Base-by-base conservation (phyloP, 1,140 invertebrate genomes). In the Nautilus pompilius region DNA sequence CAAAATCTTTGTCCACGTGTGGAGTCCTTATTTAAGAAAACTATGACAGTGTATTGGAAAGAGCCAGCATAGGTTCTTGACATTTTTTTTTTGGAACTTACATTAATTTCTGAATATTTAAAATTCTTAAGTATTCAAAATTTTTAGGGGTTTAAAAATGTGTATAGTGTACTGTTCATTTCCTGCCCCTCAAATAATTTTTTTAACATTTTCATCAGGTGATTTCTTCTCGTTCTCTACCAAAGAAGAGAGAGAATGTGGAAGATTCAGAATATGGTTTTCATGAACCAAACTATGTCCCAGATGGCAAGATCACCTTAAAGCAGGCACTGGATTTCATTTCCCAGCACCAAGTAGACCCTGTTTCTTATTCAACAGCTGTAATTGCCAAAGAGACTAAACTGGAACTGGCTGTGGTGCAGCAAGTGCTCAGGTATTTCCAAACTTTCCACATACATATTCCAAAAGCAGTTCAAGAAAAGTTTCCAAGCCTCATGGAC, bases 301-400 rank as follows among this genome's bases (percentile, higher is more conserved):
- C 73, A 5, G 34, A 58, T 49, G 85, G 85, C 22, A 82, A 79
- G 76, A 69, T 82, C 26, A 73, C 75, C 34, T 49, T 87, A 5
- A 72, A 72, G 26, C 77, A 83, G 54, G 73, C 71, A 4, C 3
- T 86, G 22, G 79, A 86, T 58, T 88, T 91, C 65, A 85, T 92
- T 29, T 78, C 80, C 0, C 80, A 88, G 30, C 84, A 91, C 78
- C 84, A 87, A 66, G 62, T 74, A 0, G 85, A 91, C 71, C 86
- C 88, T 0, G 73, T 81, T 45, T 81, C 81, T 48, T 84, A 87
- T 69, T 87, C 82, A 15, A 71, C 82, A 26, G 76, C 83, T 26
- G 83, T 81, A 75, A 88, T 92, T 76, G 87, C 90, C 0, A 71
- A 80, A 49, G 82, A 90, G 61, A 89, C 90, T 75, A 88, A 88